Base-by-base conservation (phyloP, 2,888 invertebrate species). In the Sipha maydis region DNA sequence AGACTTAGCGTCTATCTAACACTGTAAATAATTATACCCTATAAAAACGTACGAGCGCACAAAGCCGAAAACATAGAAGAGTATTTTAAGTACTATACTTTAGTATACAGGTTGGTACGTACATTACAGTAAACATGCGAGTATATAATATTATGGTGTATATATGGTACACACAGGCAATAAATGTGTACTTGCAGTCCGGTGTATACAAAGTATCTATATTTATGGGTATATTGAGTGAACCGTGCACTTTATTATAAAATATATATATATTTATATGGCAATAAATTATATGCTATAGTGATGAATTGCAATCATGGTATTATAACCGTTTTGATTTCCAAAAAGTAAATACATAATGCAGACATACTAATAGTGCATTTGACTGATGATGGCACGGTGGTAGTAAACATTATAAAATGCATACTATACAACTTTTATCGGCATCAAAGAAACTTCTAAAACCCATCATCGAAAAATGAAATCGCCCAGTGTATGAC, bases 21-120 rank as follows among this genome's bases (percentile, higher is more conserved):
- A 41, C 21, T 61, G 56, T 75, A 75, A 61, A 84, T 84, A 76
- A 84, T 84, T 75, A 84, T 75, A 75, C 31, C 38, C 11, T 71
- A 21, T 69, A 82, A 69, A 48, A 69, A 28, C 41, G 41, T 54
- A 82, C 28, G 61, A 38, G 56, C 17, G 14, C 9, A 80, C 80
- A n/a, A 19, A n/a, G 21, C 48, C 11, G 54, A 73, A 54, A 71
- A 83, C n/a, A 21, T 19, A 4, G 21, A 38, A 61, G 75, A 73
- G 9, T n/a, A 48, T 83, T 31, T 71, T 71, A 71, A 71, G 54
- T 19, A 83, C 54, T 34, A 34, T 34, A 48, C 41, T 82, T 56
- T 41, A 69, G 48, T 28, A 80, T 48, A 54, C n/a, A 54, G 48
- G 14, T 48, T 14, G 14, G 48, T 48, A 48, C 48, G 11, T 17